phyloP scores from a whole-genome alignment of 2,113 vertebrate genomes.

The Pipa parva region DNA sequence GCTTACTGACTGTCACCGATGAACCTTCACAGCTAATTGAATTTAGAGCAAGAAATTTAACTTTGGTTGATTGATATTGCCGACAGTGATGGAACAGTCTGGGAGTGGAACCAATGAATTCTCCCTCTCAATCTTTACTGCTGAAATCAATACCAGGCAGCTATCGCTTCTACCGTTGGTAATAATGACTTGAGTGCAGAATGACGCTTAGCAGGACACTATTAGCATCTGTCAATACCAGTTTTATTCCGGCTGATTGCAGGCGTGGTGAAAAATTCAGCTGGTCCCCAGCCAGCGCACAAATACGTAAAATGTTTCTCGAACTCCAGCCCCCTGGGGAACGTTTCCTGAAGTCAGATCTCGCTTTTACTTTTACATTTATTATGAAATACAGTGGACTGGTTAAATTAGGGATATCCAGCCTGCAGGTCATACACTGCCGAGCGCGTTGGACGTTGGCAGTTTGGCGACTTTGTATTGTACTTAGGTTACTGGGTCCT shows the following conservation, averaged over 20 bases:
- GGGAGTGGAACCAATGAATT: conserved; percentile 17
- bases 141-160: conserved; percentile 8
- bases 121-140: background rate
- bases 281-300: background rate
- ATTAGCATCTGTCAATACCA: conserved; percentile 6
- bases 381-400: too few relatives aligned
- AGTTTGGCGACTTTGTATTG: too few relatives aligned
- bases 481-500: too few relatives aligned
- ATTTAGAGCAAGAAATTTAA: background rate
- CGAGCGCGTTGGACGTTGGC: too few relatives aligned
- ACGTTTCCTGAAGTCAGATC: too few relatives aligned
- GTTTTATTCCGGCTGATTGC: background rate
- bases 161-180: background rate
- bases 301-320: background rate
- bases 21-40: conserved; percentile 1
- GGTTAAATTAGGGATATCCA: too few relatives aligned
- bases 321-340: background rate
- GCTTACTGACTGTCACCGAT: too few relatives aligned
- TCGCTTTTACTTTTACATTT: too few relatives aligned
- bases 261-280: background rate
- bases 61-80: background rate
- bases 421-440: too few relatives aligned
- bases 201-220: background rate
- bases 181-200: background rate
- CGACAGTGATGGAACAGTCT: background rate